Evolutionary conservation across 2,888 invertebrate genomes (phyloP), one percentile per base, ranked within the genome.

Genomic region (Iphiclides podalirius): DNA sequence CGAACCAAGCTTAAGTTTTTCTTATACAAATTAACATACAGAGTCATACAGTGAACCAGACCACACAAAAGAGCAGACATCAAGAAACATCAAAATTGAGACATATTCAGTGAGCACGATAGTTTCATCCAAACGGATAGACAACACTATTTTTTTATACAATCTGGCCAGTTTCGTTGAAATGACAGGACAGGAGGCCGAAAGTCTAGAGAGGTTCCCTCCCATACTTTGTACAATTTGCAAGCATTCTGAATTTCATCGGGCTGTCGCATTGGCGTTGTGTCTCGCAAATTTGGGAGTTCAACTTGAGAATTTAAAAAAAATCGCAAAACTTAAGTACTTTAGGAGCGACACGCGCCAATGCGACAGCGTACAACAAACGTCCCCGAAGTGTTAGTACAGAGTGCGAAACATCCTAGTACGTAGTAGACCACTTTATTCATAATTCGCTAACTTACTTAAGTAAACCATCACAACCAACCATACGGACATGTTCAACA

Each of bases 381-480:
- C 55, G 48, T 53, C 57, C 58, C 54, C 66, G 61, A 66, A 68
- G 66, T 66, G 67, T 76, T 74, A 75, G 72, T 78, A 80, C 73
- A 79, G 76, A 77, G 67, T 72, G 75, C 70, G 70, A 67, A 71
- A 72, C 75, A 73, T 64, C 67, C 66, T 72, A 72, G 69, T 67
- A 71, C 64, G 70, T 70, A 75, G 44, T 45, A 45, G 49, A 74
- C 71, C 70, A 70, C 74, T 75, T 79, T 75, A 79, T 73, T 75
- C 76, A 78, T 79, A 77, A 79, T 74, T 81, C 73, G 66, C 76
- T 84, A 82, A 83, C 82, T 87, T 86, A 88, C 84, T 84, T 87
- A 87, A 85, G 86, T 88, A 88, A 86, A 84, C 80, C 86, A 83
- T 88, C 87, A 88, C 87, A 88, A 88, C 87, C 87, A 86, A 84